Evolutionary conservation across 2,888 invertebrate species (phyloP).

Genomic region (Xanthia icteritia): DNA sequence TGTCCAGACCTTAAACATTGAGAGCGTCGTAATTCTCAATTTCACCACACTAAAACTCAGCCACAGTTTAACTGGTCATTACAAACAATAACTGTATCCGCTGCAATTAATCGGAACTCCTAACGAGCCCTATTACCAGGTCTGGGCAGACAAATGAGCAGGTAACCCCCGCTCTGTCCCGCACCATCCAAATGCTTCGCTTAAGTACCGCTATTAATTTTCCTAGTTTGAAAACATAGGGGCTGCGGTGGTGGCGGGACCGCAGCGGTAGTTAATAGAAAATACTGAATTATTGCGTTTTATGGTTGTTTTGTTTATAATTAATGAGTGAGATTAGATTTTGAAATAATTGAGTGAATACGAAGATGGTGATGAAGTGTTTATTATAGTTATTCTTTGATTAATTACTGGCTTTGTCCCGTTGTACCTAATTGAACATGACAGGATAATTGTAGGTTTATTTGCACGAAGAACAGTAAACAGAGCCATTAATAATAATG

Average conservation of each 20-base stretch:
- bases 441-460: neutral
- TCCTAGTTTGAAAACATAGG: conserved; percentile 52
- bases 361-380: neutral
- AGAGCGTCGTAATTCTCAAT: conserved; percentile 2
- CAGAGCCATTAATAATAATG: neutral
- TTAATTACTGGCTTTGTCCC: conserved; percentile 2
- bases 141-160: conserved; percentile 48
- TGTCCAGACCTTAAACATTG: too few species aligned
- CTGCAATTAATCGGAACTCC: conserved; percentile 42
- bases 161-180: conserved; percentile 43
- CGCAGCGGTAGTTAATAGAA: conserved; percentile 4
- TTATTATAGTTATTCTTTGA: conserved; percentile 7
- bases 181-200: conserved; percentile 36
- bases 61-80: conserved; percentile 32
- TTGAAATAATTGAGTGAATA: conserved; percentile 16
- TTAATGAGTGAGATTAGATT: conserved; percentile 10
- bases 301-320: too few species aligned
- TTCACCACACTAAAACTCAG: conserved; percentile 3
- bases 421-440: neutral
- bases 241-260: neutral
- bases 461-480: neutral
- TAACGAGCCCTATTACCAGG: conserved; percentile 31
- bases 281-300: neutral
- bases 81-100: conserved; percentile 52
- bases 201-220: conserved; percentile 57